Conservation (phyloP, 2,113 vertebrate species). For the Terrapene triunguis region DNA sequence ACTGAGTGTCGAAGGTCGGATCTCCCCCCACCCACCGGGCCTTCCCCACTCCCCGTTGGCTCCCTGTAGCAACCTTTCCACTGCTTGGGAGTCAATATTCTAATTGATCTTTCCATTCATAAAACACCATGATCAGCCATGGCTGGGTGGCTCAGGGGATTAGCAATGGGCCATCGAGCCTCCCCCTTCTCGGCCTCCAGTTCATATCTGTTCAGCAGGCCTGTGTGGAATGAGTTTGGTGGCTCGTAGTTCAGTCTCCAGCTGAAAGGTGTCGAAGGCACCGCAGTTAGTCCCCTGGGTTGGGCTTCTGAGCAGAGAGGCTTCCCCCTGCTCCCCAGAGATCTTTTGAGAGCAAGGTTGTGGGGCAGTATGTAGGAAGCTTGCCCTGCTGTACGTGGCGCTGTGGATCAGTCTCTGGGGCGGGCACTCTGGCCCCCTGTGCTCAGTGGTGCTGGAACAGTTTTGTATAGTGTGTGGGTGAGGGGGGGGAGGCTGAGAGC, state of each 20-base stretch:
- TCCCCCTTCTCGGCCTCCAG: not conserved
- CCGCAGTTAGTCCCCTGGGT: not conserved
- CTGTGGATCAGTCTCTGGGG: not conserved
- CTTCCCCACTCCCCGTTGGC: not conserved
- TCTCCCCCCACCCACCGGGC: not conserved
- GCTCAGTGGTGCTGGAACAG: too few species aligned
- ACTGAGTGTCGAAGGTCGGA: fast-evolving
- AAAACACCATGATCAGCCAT: not conserved
- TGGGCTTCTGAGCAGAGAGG: not conserved
- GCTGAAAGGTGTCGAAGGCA: not conserved
- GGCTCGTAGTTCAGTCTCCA: not conserved
- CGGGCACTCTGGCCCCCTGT: not conserved
- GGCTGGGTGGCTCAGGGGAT: not conserved
- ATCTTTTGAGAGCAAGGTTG: not conserved
- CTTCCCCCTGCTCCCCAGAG: not conserved
- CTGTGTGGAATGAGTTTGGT: not conserved
- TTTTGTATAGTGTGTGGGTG: too few species aligned
- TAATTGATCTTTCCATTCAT: constrained; percentile 41
- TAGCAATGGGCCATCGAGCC: not conserved
- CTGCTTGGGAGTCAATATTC: not conserved
- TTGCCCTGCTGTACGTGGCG: not conserved
- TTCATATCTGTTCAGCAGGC: not conserved
- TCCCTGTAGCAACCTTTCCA: not conserved
- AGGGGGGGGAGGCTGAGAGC: too few species aligned
- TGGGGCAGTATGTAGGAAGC: not conserved